Base-by-base conservation (phyloP, 2,113 vertebrate genomes). In the Prolemur simus region DNA sequence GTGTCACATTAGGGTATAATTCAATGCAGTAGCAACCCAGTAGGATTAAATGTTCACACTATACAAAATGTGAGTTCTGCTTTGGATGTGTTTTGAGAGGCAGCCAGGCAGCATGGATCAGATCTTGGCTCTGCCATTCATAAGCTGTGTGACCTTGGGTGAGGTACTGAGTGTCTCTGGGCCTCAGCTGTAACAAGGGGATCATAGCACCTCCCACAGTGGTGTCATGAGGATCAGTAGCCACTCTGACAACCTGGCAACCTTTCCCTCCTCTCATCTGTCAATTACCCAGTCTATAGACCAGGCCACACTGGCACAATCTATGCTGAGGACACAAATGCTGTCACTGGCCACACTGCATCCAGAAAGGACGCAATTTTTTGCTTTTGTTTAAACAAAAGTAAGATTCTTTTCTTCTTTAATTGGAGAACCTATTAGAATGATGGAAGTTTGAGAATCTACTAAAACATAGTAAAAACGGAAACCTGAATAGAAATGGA, bases 201-300 rank as follows among this genome's bases (percentile, higher is more conserved):
- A 73, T 13, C 42, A 8, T 2, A 45, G 58, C 39, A 14, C 25
- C 69, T 17, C 0, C 29, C 15, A 32, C 20, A 68, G n/a, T 8
- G 68, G 49, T 14, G 23, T 5, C 8, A 8, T 52, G 84, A 49
- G 45, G 11, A 27, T 45, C 34, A 3, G 45, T 32, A 2, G 23
- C 37, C n/a, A 64, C 69, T 21, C 20, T 56, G 54, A 56, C 54
- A 20, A 56, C 13, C 20, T 18, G 87, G 47, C 1, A 9, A 29
- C 10, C 0, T 39, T 4, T 23, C 0, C 52, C 14, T 77, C 49
- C 21, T 29, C 68, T 89, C 77, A 12, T 4, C 32, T 2, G 0
- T 37, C 47, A 21, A 5, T 18, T 13, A 54, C 42, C 23, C 21
- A 13, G n/a, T 47, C 56, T 73, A 3, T 12, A 42, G 29, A 37